Evolutionary conservation across 2,113 vertebrate species (phyloP), one percentile per base, ranked within the genome.

Genomic region (Pycnonotus jocosus): DNA sequence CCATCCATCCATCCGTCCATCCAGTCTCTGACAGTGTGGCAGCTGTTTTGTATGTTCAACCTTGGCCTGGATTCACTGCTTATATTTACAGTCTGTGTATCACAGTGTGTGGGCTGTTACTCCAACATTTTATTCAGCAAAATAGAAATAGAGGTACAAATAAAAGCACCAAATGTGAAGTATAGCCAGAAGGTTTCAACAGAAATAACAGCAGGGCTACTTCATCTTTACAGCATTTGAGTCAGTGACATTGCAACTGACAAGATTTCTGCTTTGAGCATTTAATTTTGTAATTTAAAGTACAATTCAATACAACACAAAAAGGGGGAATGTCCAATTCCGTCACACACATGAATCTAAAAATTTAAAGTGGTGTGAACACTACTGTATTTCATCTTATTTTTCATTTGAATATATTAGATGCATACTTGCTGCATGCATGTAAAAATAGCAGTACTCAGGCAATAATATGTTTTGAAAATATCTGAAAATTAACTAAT

Each of bases 101-200:
- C 96, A 96, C 95, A 97, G 88, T 89, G 88, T 97, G 72, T 92
- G n/a, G n/a, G 58, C 56, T 95, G 65, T 88, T 92, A 77, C 94
- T 97, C 96, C 94, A 97, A 96, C 94, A 97, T 98, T 98, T 97
- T 98, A 97, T 97, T 98, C 97, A 97, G 94, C 83, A 97, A 97
- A 98, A 97, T 96, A 96, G 98, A 97, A 98, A 96, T 93, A 96
- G 95, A 97, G 95, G 97, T 97, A 97, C 96, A 97, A 98, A 98
- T 98, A 97, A 98, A 98, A 96, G 93, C 93, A 95, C 93, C 92
- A 98, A 98, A 98, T 97, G 95, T 98, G 96, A 98, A 98, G 95
- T 95, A 96, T 95, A 98, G 97, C 96, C 96, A 94, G 96, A 97
- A 98, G 97, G 97, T 94, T 97, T 97, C 91, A 84, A 97, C 95